These are phyloP conservation scores for Himalopsyche kuldschensis DNA, from an alignment of 2,888 invertebrate genomes.

Conservation along the genomic window DNA sequence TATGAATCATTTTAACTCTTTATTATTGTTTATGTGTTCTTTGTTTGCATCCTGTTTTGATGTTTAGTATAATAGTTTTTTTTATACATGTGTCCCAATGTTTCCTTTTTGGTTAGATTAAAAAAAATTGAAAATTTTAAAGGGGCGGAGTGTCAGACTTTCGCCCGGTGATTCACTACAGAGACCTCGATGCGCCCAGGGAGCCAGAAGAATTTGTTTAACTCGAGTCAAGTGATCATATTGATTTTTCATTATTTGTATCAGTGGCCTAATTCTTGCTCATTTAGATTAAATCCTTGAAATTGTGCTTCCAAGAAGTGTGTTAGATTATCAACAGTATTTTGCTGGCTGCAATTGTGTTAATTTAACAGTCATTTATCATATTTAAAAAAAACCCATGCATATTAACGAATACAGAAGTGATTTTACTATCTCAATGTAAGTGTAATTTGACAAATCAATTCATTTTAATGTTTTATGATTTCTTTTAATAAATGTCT, in stretches of 20 bases:
- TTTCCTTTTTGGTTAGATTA: not conserved
- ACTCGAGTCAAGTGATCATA: not conserved
- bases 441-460: not conserved
- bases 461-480: not conserved
- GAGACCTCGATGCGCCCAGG: slow-evolving; percentile 90
- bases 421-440: not conserved
- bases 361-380: not conserved
- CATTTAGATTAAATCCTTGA: not conserved
- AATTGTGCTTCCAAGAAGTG: not conserved
- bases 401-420: not conserved
- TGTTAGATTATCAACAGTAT: not conserved
- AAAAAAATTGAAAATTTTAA: slow-evolving; percentile 52
- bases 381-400: not conserved
- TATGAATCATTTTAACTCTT: no score
- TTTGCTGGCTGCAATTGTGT: not conserved
- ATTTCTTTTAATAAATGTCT: not conserved
- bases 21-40: not conserved
- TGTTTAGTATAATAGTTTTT: not conserved
- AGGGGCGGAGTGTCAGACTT: slow-evolving; percentile 77
- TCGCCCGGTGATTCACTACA: slow-evolving; percentile 88
- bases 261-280: not conserved
- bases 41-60: not conserved
- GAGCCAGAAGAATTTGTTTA: slow-evolving; percentile 87
- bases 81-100: not conserved
- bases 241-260: not conserved